Conservation (phyloP, 2,797 vertebrate genomes). For the Perodicticus potto region DNA sequence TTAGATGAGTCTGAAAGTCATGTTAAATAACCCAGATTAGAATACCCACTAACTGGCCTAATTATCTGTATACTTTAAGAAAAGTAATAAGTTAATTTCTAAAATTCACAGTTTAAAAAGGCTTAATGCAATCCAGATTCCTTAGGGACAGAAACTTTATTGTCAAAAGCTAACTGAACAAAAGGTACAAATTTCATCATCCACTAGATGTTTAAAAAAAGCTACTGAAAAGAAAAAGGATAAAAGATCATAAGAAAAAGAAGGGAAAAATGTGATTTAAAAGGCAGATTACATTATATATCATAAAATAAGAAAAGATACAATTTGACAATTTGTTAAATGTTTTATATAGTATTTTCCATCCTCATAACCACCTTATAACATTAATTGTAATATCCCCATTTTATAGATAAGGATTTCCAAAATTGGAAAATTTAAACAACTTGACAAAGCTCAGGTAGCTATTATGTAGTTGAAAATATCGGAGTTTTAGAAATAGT, state of each 20-base stretch:
- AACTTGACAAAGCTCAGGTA: constrained; percentile 16
- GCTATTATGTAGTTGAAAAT: background rate
- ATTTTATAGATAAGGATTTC: constrained; percentile 14
- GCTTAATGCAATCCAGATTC: constrained; percentile 58
- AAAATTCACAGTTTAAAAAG: constrained; percentile 62
- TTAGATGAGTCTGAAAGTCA: constrained; percentile 58
- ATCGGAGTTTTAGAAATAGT: constrained; percentile 31
- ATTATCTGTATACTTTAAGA: constrained; percentile 70
- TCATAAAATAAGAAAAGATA: background rate
- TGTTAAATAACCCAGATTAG: constrained; percentile 63
- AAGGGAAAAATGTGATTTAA: background rate
- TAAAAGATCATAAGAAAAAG: constrained; percentile 38
- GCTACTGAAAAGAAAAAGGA: background rate
- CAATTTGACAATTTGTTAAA: background rate
- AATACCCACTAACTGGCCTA: constrained; percentile 60
- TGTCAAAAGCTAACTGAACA: constrained; percentile 45
- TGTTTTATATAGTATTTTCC: background rate
- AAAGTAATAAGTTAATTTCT: constrained; percentile 61
- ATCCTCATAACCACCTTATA: background rate
- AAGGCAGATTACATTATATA: background rate
- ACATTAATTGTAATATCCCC: background rate
- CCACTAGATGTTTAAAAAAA: background rate
- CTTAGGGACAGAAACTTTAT: background rate
- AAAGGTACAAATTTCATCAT: constrained; percentile 46
- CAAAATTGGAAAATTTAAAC: constrained; percentile 20